A percentile compares a stretch with the other conserved stretches of the same genome.
Evolutionary conservation across 1,140 invertebrate species (phyloP).

Genomic region (Scaptomyza hsui): DNA sequence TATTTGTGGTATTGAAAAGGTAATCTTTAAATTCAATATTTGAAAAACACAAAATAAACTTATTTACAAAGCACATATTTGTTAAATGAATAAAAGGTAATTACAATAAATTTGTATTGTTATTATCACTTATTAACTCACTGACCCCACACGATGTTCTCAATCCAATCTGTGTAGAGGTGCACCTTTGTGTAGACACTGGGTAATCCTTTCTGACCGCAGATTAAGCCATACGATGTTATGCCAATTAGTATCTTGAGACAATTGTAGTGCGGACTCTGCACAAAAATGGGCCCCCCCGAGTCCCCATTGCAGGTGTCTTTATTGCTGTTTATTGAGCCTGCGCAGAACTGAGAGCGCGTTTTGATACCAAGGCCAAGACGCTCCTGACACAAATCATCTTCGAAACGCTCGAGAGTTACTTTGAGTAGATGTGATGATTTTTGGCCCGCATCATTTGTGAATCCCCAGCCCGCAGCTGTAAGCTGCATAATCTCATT

Average conservation of each 20-base stretch:
- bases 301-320: constrained; percentile 84
- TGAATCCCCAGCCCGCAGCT: constrained; percentile 86
- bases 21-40: too few species aligned
- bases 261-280: constrained; percentile 59
- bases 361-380: constrained; percentile 34
- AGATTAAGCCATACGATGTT: constrained; percentile 64
- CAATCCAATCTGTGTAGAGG: constrained; percentile 74
- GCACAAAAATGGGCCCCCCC: constrained; percentile 74
- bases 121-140: too few species aligned
- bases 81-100: too few species aligned
- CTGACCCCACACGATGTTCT: constrained; percentile 74
- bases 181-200: constrained; percentile 75
- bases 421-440: constrained; percentile 85
- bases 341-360: constrained; percentile 88
- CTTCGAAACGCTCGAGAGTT: constrained; percentile 73
- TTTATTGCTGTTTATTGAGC: constrained; percentile 79
- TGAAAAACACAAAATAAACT: too few species aligned
- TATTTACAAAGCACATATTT: too few species aligned
- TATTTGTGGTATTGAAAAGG: too few species aligned
- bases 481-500: constrained; percentile 66
- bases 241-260: constrained; percentile 69
- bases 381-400: constrained; percentile 58
- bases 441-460: constrained; percentile 73
- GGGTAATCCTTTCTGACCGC: constrained; percentile 56
- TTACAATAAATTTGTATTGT: too few species aligned